Evolutionary conservation across 2,113 vertebrate genomes (phyloP).

Genomic region (Triplophysa siluroides): DNA sequence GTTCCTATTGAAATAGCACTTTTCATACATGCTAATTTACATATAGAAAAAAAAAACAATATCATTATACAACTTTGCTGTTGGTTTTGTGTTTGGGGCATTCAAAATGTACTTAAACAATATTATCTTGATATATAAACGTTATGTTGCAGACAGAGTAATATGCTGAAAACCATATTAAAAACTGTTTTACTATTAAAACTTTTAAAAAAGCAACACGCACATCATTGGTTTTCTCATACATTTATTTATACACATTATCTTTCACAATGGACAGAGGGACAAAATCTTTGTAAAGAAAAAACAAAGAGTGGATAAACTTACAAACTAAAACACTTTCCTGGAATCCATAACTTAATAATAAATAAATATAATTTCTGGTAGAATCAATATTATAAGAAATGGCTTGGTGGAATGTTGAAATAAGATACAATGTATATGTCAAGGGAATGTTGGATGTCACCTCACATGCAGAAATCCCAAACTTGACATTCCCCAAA

Average conservation of each 20-base stretch:
- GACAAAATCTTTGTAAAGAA: constrained; percentile 64
- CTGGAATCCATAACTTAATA: constrained; percentile 17
- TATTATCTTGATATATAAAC: too few relatives aligned
- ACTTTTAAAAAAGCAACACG: background rate
- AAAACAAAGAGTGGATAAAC: constrained; percentile 66
- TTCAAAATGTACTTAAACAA: too few relatives aligned
- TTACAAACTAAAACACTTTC: constrained; percentile 55
- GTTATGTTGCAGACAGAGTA: too few relatives aligned
- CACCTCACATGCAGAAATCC: constrained; percentile 15
- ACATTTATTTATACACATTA: constrained; percentile 79
- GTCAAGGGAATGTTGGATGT: background rate
- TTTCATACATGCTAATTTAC: too few relatives aligned
- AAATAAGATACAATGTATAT: background rate
- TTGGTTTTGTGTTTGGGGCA: too few relatives aligned
- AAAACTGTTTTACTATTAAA: too few relatives aligned
- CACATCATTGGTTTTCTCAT: constrained; percentile 54
- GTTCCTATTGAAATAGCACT: too few relatives aligned
- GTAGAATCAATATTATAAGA: background rate
- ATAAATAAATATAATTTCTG: constrained; percentile 1
- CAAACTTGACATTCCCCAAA: constrained; percentile 35
- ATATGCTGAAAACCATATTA: too few relatives aligned
- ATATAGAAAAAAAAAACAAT: too few relatives aligned
- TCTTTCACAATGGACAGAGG: constrained; percentile 76
- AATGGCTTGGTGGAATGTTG: background rate
- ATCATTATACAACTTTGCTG: too few relatives aligned